Conservation (phyloP, 2,888 invertebrate species). For the Andrena hattorfiana region DNA sequence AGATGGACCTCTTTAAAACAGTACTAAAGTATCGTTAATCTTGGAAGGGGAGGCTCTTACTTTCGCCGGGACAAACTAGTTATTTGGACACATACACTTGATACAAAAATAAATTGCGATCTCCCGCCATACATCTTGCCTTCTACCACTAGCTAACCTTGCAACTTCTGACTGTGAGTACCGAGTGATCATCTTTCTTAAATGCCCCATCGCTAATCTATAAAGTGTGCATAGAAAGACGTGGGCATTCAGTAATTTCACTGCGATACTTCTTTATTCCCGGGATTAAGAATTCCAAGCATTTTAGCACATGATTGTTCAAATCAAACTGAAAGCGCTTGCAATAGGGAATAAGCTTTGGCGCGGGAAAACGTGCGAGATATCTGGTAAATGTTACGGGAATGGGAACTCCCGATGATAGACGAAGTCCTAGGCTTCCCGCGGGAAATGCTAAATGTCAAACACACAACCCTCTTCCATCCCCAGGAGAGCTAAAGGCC, state of each 20-base stretch:
- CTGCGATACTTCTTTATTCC: too few species aligned
- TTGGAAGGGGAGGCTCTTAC: conserved; percentile 80
- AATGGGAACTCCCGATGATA: conserved; percentile 65
- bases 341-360: not conserved
- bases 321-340: conserved; percentile 4
- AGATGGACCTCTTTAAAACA: conserved; percentile 82
- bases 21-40: conserved; percentile 84
- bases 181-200: conserved; percentile 25
- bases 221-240: not conserved
- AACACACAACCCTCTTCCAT: conserved; percentile 76
- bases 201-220: not conserved
- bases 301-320: not conserved
- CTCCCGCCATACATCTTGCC: conserved; percentile 78
- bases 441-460: conserved; percentile 83
- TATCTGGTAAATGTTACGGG: conserved; percentile 65
- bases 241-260: not conserved
- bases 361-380: conserved; percentile 16
- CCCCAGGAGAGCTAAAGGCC: conserved; percentile 80
- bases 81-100: conserved; percentile 81
- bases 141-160: conserved; percentile 21
- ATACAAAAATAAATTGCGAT: conserved; percentile 84
- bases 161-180: conserved; percentile 2
- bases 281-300: not conserved
- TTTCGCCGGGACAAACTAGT: conserved; percentile 83
- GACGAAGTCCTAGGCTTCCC: conserved; percentile 74